Evolutionary conservation across 2,113 vertebrate genomes (phyloP).

Genomic region (Zapornia atra): DNA sequence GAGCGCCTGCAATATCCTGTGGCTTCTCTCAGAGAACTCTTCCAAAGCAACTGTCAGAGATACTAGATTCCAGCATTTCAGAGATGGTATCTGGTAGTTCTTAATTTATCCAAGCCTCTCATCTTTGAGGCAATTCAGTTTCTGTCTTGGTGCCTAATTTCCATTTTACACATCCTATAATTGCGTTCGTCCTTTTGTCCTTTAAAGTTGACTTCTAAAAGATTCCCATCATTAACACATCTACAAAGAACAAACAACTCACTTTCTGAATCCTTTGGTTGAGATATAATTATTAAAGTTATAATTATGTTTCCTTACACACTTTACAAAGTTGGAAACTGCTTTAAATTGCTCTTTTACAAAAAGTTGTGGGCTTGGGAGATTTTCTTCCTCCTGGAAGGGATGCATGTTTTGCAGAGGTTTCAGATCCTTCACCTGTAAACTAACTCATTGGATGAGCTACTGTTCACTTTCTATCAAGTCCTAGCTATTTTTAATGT

Average conservation of each 20-base stretch:
- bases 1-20: not conserved
- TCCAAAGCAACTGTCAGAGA: not conserved
- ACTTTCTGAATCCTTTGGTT: not conserved
- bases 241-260: constrained; percentile 3
- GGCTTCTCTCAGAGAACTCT: not conserved
- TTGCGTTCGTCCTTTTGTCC: constrained; percentile 40
- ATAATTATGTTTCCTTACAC: not conserved
- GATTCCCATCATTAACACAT: constrained; percentile 42
- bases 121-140: constrained; percentile 9
- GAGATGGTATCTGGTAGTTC: constrained; percentile 40
- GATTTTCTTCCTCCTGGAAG: not conserved
- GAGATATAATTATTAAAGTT: not conserved
- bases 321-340: not conserved
- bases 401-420: not conserved
- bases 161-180: constrained; percentile 53
- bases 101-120: constrained; percentile 28
- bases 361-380: not conserved
- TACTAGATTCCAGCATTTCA: not conserved
- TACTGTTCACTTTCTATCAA: not conserved
- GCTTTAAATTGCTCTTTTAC: not conserved
- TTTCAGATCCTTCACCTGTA: not conserved
- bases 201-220: constrained; percentile 41
- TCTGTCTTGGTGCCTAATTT: constrained; percentile 29
- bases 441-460: not conserved
- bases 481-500: not conserved